A percentile compares a stretch with the other conserved stretches of the same genome.
phyloP scores from a whole-genome alignment of 2,888 invertebrate genomes.

The Trachelus tabidus region DNA sequence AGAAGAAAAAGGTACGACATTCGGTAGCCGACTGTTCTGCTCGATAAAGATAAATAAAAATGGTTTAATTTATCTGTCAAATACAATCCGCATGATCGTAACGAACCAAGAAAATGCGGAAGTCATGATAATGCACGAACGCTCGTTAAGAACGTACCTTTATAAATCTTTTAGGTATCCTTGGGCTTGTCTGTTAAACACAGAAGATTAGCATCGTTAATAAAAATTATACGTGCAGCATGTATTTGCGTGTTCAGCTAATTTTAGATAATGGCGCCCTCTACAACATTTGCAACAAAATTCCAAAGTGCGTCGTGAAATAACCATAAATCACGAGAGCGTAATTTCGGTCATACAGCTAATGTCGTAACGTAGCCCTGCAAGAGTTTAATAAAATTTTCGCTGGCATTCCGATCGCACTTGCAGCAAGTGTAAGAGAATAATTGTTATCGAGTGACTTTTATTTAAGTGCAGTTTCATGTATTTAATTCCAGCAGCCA shows the following conservation, averaged over 20 bases:
- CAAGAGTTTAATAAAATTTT: not conserved
- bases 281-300: not conserved
- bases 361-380: not conserved
- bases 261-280: not conserved
- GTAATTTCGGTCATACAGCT: not conserved
- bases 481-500: not conserved
- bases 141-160: not conserved
- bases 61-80: not conserved
- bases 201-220: not conserved
- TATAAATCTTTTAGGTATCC: not conserved
- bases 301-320: not conserved
- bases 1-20: not conserved
- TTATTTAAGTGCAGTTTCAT: not conserved
- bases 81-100: not conserved
- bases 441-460: not conserved
- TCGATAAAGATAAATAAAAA: not conserved
- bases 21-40: not conserved
- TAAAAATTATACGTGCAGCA: not conserved
- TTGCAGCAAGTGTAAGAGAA: not conserved
- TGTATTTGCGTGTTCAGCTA: not conserved
- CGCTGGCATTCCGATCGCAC: not conserved
- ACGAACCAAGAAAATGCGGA: not conserved
- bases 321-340: not conserved
- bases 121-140: not conserved
- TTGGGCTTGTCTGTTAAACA: not conserved